Evolutionary conservation across 37 sponge, comb jelly and placozoan genomes (phyloP).

Genomic region (Beroe forskalii): DNA sequence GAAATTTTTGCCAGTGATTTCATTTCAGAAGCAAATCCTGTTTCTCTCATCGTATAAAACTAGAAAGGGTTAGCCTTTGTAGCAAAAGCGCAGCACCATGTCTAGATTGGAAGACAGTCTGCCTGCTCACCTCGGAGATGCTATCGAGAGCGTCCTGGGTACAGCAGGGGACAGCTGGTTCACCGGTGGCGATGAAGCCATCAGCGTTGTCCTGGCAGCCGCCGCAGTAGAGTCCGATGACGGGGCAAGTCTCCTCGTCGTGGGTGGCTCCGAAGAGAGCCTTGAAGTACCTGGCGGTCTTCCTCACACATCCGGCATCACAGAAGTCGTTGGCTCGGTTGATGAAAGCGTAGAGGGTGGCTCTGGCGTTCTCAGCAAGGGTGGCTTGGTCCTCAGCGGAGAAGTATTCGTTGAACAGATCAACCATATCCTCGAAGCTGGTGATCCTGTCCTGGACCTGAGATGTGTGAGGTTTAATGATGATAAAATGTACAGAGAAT

Average conservation of each 20-base stretch:
- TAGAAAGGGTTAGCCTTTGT: no score
- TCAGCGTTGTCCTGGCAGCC: neutral
- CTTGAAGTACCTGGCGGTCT: slow-evolving; percentile 26
- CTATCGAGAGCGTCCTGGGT: neutral
- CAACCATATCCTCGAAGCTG: neutral
- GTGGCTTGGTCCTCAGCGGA: neutral
- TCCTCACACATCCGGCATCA: neutral
- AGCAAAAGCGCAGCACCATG: no score
- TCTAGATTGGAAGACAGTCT: no score
- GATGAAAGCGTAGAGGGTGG: neutral
- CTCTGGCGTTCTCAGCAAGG: neutral
- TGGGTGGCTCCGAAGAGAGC: neutral
- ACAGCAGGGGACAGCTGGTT: neutral
- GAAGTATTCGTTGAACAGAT: neutral
- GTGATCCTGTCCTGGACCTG: neutral
- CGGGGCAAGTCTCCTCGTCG: neutral
- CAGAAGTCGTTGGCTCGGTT: neutral
- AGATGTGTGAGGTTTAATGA: no score
- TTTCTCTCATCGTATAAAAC: no score
- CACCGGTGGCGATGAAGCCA: neutral
- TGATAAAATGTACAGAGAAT: no score
- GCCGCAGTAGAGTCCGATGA: neutral
- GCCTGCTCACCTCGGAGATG: neutral
- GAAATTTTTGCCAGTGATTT: no score
- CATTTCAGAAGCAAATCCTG: no score